phyloP scores from a whole-genome alignment of 2,113 vertebrate species.

The Istiophorus platypterus region DNA sequence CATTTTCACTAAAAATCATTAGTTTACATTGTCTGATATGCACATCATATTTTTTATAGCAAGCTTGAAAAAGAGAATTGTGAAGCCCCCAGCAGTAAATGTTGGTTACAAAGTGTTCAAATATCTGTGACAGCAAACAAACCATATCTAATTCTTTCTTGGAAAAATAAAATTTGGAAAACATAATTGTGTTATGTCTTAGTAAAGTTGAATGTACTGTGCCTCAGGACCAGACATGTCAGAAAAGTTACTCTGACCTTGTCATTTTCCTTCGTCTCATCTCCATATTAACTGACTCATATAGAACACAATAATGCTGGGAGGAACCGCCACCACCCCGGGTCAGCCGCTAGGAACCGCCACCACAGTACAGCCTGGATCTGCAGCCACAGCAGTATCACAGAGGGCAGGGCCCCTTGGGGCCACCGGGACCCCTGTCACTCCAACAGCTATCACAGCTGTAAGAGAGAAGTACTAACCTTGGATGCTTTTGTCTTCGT shows the following conservation, averaged over 20 bases:
- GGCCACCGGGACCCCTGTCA: conserved; percentile 76
- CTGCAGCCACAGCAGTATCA: conserved; percentile 73
- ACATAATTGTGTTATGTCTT: not conserved
- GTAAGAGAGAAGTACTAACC: conserved; percentile 81
- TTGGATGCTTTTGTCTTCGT: conserved; percentile 11
- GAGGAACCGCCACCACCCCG: conserved; percentile 87
- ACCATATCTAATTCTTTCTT: not conserved
- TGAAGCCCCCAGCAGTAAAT: rapidly evolving
- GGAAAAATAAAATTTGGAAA: not conserved
- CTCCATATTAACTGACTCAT: conserved; percentile 25
- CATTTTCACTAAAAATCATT: conserved; percentile 12
- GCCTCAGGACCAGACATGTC: not conserved
- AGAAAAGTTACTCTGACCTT: conserved; percentile 16
- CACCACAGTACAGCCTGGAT: conserved; percentile 88
- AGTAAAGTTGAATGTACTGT: not conserved
- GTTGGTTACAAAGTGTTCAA: not conserved
- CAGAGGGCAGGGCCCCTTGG: conserved; percentile 86
- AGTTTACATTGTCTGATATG: not conserved
- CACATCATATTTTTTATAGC: not conserved
- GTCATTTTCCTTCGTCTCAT: conserved; percentile 14
- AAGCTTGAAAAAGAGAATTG: not conserved
- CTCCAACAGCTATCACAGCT: conserved; percentile 87
- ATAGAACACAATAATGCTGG: conserved; percentile 90
- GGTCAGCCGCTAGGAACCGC: conserved; percentile 85
- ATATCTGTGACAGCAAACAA: not conserved